Evolutionary conservation across 2,113 vertebrate species (phyloP).

Genomic region (Collichthys lucidus): DNA sequence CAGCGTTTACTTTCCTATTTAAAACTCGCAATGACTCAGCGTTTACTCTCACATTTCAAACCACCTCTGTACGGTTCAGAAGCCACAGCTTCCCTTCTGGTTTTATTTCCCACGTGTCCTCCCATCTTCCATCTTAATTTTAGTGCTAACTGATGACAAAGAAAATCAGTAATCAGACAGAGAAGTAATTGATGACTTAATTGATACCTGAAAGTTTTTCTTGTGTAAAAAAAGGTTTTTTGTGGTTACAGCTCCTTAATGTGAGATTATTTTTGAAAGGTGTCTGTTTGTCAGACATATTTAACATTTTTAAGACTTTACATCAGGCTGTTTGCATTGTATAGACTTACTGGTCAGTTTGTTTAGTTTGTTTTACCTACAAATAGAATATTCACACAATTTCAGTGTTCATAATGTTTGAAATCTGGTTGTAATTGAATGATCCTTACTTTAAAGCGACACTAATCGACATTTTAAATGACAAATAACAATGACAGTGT

Average conservation of each 20-base stretch:
- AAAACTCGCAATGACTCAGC: background rate
- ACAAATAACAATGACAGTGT: too few species aligned
- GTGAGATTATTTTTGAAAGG: background rate
- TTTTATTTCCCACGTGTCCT: background rate
- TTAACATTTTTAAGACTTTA: background rate
- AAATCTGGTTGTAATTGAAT: background rate
- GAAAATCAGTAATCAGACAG: background rate
- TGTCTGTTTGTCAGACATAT: background rate
- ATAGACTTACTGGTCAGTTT: background rate
- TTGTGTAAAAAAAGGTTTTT: background rate
- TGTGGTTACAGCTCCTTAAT: background rate
- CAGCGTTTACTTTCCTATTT: background rate
- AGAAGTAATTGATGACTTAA: background rate
- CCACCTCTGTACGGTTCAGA: background rate
- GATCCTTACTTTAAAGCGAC: background rate
- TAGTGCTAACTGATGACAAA: background rate
- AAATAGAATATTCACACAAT: background rate
- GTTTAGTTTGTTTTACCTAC: background rate
- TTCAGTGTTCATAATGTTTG: background rate
- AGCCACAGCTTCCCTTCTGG: background rate
- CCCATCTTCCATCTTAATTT: background rate
- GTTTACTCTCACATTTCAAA: background rate
- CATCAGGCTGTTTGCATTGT: too few species aligned
- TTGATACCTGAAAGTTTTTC: background rate
- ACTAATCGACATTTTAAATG: background rate